These are phyloP conservation scores for Sphaeramia orbicularis DNA, from an alignment of 2,797 vertebrate genomes.

Conservation along the genomic window DNA sequence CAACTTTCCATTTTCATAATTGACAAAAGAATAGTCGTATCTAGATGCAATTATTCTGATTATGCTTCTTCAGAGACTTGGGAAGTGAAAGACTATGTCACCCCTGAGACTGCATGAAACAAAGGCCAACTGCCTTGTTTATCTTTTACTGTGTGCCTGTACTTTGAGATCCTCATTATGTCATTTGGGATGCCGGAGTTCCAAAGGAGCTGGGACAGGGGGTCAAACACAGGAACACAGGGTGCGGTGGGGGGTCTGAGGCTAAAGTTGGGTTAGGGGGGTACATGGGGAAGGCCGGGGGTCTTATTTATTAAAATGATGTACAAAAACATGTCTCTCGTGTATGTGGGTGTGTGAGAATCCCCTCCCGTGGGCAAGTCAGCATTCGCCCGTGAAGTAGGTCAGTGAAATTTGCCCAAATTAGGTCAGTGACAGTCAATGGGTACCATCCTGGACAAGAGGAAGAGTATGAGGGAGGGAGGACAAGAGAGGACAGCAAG, in stretches of 20 bases:
- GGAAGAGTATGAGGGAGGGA: conserved; percentile 35
- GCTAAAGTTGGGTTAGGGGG: conserved; percentile 25
- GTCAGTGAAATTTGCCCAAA: conserved; percentile 84
- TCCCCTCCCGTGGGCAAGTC: conserved; percentile 77
- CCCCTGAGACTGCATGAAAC: conserved; percentile 63
- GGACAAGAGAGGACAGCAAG: neutral
- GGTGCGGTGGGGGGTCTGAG: neutral
- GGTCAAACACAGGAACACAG: conserved; percentile 2
- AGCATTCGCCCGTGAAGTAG: conserved; percentile 82
- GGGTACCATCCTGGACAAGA: conserved; percentile 70
- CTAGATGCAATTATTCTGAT: conserved; percentile 68
- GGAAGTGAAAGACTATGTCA: conserved; percentile 66
- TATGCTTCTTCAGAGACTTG: conserved; percentile 65
- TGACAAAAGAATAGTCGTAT: conserved; percentile 66
- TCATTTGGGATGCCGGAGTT: conserved; percentile 50
- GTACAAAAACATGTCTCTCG: conserved; percentile 45
- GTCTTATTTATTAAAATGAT: conserved; percentile 54
- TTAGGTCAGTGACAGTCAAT: conserved; percentile 83
- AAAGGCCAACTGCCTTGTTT: conserved; percentile 66
- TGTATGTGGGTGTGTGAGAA: conserved; percentile 45
- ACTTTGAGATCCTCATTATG: conserved; percentile 61
- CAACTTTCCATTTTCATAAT: conserved; percentile 66
- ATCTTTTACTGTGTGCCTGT: conserved; percentile 48
- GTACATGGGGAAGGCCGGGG: conserved; percentile 37
- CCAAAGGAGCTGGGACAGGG: conserved; percentile 14